These are phyloP conservation scores for Syrmaticus mikado DNA, from an alignment of 2,113 vertebrate species.

Conservation along the genomic window DNA sequence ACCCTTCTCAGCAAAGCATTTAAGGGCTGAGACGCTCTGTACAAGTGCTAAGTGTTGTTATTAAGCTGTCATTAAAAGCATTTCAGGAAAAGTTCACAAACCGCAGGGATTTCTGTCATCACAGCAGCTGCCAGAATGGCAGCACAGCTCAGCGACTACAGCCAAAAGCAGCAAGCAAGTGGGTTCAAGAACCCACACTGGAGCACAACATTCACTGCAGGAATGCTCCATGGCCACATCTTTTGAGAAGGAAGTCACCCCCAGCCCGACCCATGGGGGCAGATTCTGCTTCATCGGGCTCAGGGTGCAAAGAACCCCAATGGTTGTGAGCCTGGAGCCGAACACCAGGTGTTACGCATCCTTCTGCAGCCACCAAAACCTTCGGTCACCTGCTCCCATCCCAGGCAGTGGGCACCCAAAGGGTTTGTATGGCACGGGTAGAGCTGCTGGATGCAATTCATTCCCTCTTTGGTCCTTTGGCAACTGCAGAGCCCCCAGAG, in stretches of 20 bases:
- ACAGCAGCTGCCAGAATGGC: background rate
- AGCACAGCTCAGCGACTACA: rapidly evolving
- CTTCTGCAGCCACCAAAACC: rapidly evolving
- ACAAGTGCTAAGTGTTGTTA: slow-evolving; percentile 24
- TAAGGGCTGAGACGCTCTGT: slow-evolving; percentile 32
- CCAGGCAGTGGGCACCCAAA: background rate
- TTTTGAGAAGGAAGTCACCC: background rate
- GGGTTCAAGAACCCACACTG: rapidly evolving
- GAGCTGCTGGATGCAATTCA: background rate
- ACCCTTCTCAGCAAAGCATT: background rate
- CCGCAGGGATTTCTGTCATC: slow-evolving; percentile 33
- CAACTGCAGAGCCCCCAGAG: background rate
- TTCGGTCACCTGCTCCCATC: rapidly evolving
- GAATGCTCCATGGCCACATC: background rate
- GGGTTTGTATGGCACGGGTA: background rate
- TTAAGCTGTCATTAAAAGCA: slow-evolving; percentile 57
- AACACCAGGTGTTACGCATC: rapidly evolving
- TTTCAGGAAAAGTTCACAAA: slow-evolving; percentile 45
- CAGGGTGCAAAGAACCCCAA: background rate
- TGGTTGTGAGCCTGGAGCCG: background rate
- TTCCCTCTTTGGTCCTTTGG: background rate
- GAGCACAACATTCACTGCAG: rapidly evolving
- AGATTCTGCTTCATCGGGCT: rapidly evolving
- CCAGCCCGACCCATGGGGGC: rapidly evolving
- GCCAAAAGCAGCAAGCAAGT: background rate